Conservation (phyloP, 2,797 vertebrate genomes). For the Notolabrus celidotus region DNA sequence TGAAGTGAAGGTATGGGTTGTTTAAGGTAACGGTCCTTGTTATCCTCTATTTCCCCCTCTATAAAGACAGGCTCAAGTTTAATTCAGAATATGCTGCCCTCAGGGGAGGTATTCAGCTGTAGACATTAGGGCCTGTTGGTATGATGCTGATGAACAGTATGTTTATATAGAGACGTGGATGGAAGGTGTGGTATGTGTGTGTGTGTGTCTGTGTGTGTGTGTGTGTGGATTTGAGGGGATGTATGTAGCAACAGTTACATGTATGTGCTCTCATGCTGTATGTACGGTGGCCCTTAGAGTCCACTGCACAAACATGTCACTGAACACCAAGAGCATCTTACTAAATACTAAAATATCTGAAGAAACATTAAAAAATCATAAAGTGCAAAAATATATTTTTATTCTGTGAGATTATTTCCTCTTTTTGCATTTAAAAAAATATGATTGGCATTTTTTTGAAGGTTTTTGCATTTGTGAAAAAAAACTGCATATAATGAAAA, state of each 20-base stretch:
- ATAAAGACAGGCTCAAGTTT: constrained; percentile 3
- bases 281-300: too few relatives aligned
- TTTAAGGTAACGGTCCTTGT: background rate
- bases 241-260: constrained; percentile 18
- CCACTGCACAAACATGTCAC: too few relatives aligned
- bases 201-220: constrained; percentile 7
- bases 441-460: too few relatives aligned
- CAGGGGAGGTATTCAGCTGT: background rate
- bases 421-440: too few relatives aligned
- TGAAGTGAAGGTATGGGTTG: constrained; percentile 32
- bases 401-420: too few relatives aligned
- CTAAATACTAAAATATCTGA: too few relatives aligned
- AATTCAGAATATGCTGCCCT: background rate
- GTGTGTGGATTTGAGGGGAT: background rate
- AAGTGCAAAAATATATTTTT: too few relatives aligned
- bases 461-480: too few relatives aligned
- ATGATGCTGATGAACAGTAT: background rate
- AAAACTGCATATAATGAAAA: too few relatives aligned
- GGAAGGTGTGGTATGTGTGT: constrained; percentile 11
- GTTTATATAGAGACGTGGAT: background rate
- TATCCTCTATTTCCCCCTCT: background rate
- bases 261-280: background rate
- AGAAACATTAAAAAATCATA: too few relatives aligned
- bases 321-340: too few relatives aligned
- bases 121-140: background rate